A percentile compares a stretch with the other conserved stretches of the same genome.
phyloP scores from a whole-genome alignment of 2,888 invertebrate genomes.

The Magallana nippona region DNA sequence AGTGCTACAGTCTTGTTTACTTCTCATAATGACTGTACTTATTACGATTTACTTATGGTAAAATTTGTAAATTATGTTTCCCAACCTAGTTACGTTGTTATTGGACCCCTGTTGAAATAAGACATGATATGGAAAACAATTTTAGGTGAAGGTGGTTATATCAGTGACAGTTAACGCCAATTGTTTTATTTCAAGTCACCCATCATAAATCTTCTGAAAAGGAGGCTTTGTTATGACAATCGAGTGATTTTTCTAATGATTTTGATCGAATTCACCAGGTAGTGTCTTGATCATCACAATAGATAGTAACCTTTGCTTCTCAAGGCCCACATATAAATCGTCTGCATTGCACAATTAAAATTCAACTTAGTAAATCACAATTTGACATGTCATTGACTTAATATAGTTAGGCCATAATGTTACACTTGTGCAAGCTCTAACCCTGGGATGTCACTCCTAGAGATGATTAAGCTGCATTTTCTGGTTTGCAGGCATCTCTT shows the following conservation, averaged over 20 bases:
- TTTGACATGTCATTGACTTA: constrained; percentile 5
- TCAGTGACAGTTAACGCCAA: neutral
- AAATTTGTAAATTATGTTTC: neutral
- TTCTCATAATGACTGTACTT: neutral
- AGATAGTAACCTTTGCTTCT: neutral
- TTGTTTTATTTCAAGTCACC: neutral
- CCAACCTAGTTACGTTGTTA: no score
- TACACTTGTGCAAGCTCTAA: constrained; percentile 6
- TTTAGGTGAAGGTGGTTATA: constrained; percentile 1
- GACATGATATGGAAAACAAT: neutral
- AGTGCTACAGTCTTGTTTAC: constrained; percentile 5
- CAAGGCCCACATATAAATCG: neutral
- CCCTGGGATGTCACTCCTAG: constrained; percentile 13
- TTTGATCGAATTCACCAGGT: constrained; percentile 17
- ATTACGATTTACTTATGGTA: neutral
- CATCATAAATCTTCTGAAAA: neutral
- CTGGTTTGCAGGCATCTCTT: neutral
- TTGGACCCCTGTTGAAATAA: neutral
- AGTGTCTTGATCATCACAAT: neutral
- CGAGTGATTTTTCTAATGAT: neutral
- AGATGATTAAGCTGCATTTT: neutral
- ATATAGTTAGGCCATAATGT: neutral
- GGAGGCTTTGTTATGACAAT: neutral
- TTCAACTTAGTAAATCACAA: neutral
- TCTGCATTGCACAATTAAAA: neutral